phyloP scores from a whole-genome alignment of 2,797 vertebrate species.

The Phylloscopus collybita region DNA sequence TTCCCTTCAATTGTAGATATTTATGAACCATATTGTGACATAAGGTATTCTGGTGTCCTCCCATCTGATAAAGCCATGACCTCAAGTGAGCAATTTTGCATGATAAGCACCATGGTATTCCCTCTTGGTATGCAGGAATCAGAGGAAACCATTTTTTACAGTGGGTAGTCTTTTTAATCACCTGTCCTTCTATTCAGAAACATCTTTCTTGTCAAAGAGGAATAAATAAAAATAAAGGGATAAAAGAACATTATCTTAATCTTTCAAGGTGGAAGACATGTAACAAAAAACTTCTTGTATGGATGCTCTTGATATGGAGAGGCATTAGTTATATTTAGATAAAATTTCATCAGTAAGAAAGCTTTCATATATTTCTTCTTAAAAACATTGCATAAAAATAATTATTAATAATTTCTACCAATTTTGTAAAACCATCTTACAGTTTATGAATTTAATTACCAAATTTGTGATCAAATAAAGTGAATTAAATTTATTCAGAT shows the following conservation, averaged over 20 bases:
- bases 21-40: background rate
- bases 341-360: background rate
- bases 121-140: background rate
- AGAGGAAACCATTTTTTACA: background rate
- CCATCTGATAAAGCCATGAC: background rate
- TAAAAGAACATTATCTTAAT: background rate
- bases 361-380: background rate
- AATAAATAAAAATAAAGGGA: background rate
- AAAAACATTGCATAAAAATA: background rate
- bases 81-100: background rate
- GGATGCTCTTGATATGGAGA: background rate
- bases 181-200: background rate
- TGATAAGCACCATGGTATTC: background rate
- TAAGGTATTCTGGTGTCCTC: background rate
- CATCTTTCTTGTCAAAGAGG: background rate
- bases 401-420: background rate
- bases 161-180: background rate
- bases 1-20: background rate
- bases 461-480: background rate
- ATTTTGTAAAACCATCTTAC: background rate
- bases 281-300: background rate
- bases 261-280: background rate
- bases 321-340: background rate
- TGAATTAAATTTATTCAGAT: background rate
- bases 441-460: background rate